These are phyloP conservation scores for Styela clava DNA, from an alignment of 23 tunicate genomes.

Conservation along the genomic window DNA sequence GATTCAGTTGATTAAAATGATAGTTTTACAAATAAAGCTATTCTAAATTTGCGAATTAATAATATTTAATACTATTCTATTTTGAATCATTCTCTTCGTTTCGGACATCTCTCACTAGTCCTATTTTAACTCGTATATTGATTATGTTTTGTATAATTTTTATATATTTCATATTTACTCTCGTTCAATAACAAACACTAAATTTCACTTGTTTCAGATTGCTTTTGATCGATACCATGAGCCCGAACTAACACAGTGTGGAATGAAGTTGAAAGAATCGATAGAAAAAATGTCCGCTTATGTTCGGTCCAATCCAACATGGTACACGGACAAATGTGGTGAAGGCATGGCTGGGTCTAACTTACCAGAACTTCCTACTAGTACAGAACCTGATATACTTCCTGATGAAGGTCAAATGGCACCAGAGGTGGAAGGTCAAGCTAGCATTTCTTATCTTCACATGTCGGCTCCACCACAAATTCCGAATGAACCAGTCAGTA, in stretches of 20 bases:
- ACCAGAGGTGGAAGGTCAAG: not conserved
- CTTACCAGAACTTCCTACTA: not conserved
- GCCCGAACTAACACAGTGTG: constrained; percentile 27
- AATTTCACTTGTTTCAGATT: no score
- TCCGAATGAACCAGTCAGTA: not conserved
- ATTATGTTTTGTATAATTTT: no score
- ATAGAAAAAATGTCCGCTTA: constrained; percentile 15
- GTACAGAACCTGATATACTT: not conserved
- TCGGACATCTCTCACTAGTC: no score
- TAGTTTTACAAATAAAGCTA: no score
- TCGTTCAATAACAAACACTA: no score
- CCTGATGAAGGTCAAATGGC: not conserved
- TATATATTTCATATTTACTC: no score
- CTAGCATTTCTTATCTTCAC: constrained; percentile 13
- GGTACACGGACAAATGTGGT: constrained; percentile 22
- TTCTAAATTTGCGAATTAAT: no score
- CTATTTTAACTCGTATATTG: no score
- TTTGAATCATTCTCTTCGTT: no score
- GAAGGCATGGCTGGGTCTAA: constrained; percentile 4
- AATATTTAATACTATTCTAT: no score
- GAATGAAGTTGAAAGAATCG: constrained; percentile 23
- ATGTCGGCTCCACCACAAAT: not conserved
- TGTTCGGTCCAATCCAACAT: constrained; percentile 12
- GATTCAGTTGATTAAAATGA: no score
- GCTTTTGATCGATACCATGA: constrained; percentile 28